Conservation (phyloP, 2,113 vertebrate species). For the Istiophorus platypterus region DNA sequence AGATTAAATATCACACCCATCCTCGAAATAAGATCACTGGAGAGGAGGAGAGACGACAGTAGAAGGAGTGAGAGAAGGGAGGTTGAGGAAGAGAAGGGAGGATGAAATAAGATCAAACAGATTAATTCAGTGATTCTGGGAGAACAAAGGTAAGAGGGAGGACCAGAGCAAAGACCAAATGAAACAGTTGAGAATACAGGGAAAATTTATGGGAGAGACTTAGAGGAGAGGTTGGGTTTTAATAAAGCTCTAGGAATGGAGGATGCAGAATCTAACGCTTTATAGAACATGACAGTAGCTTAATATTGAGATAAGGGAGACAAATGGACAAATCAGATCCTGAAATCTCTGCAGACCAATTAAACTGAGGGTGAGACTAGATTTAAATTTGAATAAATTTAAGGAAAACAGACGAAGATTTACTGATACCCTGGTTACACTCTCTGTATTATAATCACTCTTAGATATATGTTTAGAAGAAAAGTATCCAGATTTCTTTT, state of each 20-base stretch:
- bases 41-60: not conserved
- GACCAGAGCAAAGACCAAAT: slow-evolving; percentile 22
- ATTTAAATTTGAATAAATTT: not conserved
- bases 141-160: slow-evolving; percentile 53
- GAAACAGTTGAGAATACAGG: slow-evolving; percentile 5
- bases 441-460: not conserved
- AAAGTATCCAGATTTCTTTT: not conserved
- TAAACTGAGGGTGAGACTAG: not conserved
- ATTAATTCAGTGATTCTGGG: slow-evolving; percentile 49
- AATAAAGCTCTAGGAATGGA: slow-evolving; percentile 14
- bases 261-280: slow-evolving; percentile 14
- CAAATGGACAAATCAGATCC: not conserved
- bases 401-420: not conserved
- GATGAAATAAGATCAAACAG: slow-evolving; percentile 51
- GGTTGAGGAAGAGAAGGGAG: not conserved
- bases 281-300: slow-evolving; percentile 14
- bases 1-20: slow-evolving; percentile 52
- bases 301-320: slow-evolving; percentile 9
- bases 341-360: slow-evolving; percentile 4
- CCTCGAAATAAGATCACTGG: slow-evolving; percentile 75
- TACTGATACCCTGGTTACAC: not conserved
- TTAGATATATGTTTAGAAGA: not conserved
- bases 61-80: not conserved
- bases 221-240: not conserved
- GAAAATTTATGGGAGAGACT: slow-evolving; percentile 34